Evolutionary conservation across 2,797 vertebrate species (phyloP), one percentile per base, ranked within the genome.

Genomic region (Myiotriccus ornatus): DNA sequence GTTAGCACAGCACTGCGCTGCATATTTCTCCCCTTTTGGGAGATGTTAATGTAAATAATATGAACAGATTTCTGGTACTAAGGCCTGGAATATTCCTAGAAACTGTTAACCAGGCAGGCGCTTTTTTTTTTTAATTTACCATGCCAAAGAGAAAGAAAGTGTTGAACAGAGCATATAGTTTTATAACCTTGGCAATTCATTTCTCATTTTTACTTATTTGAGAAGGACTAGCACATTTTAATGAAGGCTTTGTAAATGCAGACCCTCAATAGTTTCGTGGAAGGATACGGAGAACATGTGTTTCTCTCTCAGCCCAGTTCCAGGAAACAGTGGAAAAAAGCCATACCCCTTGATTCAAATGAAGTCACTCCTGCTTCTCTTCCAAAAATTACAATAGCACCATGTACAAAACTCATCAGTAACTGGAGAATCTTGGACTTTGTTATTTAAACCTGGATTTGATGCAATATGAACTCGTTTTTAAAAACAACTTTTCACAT

Each of bases 311-410:
- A 77, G 60, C 56, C 32, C 44, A 63, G 80, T 89, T 96, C 84
- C 92, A 95, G 71, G 44, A 95, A 84, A 89, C 21, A 1, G 60
- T 87, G 86, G 92, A 93, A 96, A 92, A 93, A 86, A 81, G 85
- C 69, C 85, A 94, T 94, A 79, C 14, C 41, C 77, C 93, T 93
- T 24, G 47, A 89, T 83, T 95, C 17, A 1, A 93, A 93, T 96
- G 95, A 95, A 95, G 92, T 95, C 92, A 97, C 64, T 92, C 75
- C 87, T 89, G 71, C 74, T 79, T 93, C 76, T 92, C 87, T 96
- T 96, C 94, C 95, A 95, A 95, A 95, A 92, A 93, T 94, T 94
- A 94, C 92, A 95, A 93, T 22, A 95, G 78, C 82, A 91, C 79
- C 89, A 93, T 95, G 80, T 94, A 95, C 28, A 16, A 95, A 96